Evolutionary conservation across 30 jellyfish, hydroid and myxozoan species (phyloP).

Genomic region (Cassiopea andromeda): DNA sequence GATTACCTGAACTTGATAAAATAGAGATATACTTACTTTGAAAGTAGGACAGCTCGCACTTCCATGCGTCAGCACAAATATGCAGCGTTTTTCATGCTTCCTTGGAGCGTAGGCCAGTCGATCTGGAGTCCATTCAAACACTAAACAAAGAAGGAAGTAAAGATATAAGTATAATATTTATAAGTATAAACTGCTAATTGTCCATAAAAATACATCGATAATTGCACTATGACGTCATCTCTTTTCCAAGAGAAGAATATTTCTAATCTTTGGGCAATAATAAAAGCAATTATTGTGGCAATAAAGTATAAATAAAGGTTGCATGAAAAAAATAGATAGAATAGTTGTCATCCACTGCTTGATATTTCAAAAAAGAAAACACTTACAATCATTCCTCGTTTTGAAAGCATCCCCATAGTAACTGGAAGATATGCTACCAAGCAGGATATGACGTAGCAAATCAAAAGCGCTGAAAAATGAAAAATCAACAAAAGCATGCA

Average conservation of each 20-base stretch:
- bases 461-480: slow-evolving; percentile 81
- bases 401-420: slow-evolving; percentile 69
- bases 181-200: too few species aligned
- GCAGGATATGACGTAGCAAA: slow-evolving; percentile 70
- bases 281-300: too few species aligned
- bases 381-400: slow-evolving; percentile 52
- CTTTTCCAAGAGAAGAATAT: too few species aligned
- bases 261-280: too few species aligned
- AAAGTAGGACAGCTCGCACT: slow-evolving; percentile 74
- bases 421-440: slow-evolving; percentile 65
- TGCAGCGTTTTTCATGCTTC: slow-evolving; percentile 47
- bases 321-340: too few species aligned
- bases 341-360: too few species aligned
- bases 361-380: neutral
- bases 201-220: too few species aligned
- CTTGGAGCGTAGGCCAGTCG: slow-evolving; percentile 63
- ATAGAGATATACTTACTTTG: slow-evolving; percentile 32
- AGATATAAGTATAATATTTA: too few species aligned
- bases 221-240: too few species aligned
- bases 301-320: too few species aligned
- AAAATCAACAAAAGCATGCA: neutral
- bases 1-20: too few species aligned
- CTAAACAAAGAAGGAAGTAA: neutral
- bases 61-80: slow-evolving; percentile 66
- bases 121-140: slow-evolving; percentile 63